Conservation (phyloP, 2,113 vertebrate species). For the Pelecanus crispus region DNA sequence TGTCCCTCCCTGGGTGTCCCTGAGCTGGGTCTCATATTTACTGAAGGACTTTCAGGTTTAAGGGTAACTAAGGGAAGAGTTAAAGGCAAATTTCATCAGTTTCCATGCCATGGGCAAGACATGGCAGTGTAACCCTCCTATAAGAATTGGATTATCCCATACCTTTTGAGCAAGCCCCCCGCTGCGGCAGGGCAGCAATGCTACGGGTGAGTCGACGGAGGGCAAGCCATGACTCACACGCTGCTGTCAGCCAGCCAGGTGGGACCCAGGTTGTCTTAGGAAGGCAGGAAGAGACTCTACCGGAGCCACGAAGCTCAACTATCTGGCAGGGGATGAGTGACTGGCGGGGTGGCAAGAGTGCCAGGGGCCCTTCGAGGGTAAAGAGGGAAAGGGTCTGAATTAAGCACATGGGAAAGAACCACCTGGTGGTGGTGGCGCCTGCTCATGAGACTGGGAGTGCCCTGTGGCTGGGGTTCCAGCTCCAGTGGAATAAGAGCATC, state of each 20-base stretch:
- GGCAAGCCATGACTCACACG: not conserved
- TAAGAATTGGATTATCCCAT: not conserved
- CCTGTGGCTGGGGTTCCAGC: not conserved
- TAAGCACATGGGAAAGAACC: not conserved
- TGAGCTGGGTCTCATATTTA: not conserved
- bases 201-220: not conserved
- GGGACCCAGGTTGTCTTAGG: not conserved
- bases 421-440: not conserved
- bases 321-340: not conserved
- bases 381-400: not conserved
- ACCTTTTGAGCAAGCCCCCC: not conserved
- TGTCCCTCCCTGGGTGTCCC: not conserved
- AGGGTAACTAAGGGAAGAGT: not conserved
- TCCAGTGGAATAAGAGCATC: not conserved
- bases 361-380: not conserved
- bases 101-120: not conserved
- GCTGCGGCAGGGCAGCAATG: not conserved
- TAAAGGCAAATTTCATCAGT: not conserved
- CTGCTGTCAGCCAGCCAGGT: not conserved
- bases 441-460: not conserved
- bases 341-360: not conserved
- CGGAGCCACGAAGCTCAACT: fast-evolving
- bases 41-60: not conserved
- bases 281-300: not conserved
- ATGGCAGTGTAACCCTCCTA: not conserved